Base-by-base conservation (phyloP, 2,888 invertebrate species). In the Drosophila limbata region DNA sequence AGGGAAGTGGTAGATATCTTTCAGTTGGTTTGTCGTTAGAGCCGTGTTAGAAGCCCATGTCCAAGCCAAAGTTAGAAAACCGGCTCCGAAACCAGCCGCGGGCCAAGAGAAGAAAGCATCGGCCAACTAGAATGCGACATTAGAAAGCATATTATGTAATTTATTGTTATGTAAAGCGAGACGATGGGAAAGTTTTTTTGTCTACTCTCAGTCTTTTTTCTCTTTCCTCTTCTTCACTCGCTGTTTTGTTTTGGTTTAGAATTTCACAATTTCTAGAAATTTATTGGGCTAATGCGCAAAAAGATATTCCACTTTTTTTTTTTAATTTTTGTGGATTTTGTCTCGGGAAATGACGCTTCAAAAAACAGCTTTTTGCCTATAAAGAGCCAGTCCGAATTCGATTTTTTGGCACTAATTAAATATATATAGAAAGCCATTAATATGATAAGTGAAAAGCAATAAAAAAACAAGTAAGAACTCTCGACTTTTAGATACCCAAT, bases 61-160 rank as follows among this genome's bases (percentile, higher is more conserved):
- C 45, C 57, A 55, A 28, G 19, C 15, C 28, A 28, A 28, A 59
- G 25, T 15, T 39, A 19, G 21, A 33, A 74, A 75, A 75, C 74
- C 77, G 77, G 78, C 74, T 77, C 44, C 37, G 37, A 62, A 65
- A 57, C 75, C 44, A 62, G 70, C 61, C 61, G 8, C 33, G 55
- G 51, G 15, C 64, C 21, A 61, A 28, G 53, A 51, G 84, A 86
- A 88, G 89, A 87, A 88, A 88, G 87, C 84, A 71, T 50, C 50
- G 56, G 19, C 17, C 52, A 42, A 25, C 28, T 33, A 66, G 86
- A 88, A 81, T 81, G 66, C 77, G 77, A 75, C 87, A 79, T 79
- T 88, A 84, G 84, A 84, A 84, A 84, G 84, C 84, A 84, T 76
- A 86, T 84, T 84, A 88, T 84, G 71, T 88, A 86, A 84, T 79